Evolutionary conservation across 2,797 vertebrate species (phyloP), one percentile per base, ranked within the genome.

Genomic region (Lithobates pipiens): DNA sequence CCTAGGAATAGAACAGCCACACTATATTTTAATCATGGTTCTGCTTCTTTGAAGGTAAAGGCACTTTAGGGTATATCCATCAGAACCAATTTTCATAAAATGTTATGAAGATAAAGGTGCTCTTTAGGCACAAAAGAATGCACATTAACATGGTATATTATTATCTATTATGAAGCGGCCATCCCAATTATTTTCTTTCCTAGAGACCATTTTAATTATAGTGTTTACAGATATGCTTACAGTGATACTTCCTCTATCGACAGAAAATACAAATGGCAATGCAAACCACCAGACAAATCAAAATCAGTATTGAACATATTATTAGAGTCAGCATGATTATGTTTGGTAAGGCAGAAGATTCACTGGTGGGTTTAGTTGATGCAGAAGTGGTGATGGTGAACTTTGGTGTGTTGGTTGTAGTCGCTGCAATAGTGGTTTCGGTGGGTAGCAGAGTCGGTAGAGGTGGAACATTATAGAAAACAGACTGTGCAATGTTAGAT

Each of bases 401-500:
- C 23, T 7, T 75, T 21, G 68, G 2, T 32, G 2, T 42, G 44
- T 50, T 50, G 46, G 46, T 16, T 50, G 46, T 50, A 50, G 46
- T 50, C 16, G 46, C 11, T 50, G 3, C 13, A 34, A 18, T 15
- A 36, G n/a, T 68, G 21, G 9, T 5, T 44, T 39, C n/a, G 10
- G 50, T 61, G 27, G 77, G 34, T 50, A 71, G 63, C 34, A 63
- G 3, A n/a, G 50, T 1, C 0, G 74, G 21, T 23, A 25, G 32
- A 32, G 34, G 34, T 32, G 80, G 57, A 34, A 77, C 84, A n/a
- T 85, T 21, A 68, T 90, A 80, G 61, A 90, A 84, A 72, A 89
- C 86, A 3, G 78, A 83, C 67, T 89, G 90, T 57, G 83, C 93
- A 87, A 93, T 89, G 39, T 94, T 94, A n/a, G 93, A 95, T 21